A percentile compares a stretch with the other conserved stretches of the same genome.
Conservation (phyloP, 2,113 vertebrate genomes). For the Hyla sarda region DNA sequence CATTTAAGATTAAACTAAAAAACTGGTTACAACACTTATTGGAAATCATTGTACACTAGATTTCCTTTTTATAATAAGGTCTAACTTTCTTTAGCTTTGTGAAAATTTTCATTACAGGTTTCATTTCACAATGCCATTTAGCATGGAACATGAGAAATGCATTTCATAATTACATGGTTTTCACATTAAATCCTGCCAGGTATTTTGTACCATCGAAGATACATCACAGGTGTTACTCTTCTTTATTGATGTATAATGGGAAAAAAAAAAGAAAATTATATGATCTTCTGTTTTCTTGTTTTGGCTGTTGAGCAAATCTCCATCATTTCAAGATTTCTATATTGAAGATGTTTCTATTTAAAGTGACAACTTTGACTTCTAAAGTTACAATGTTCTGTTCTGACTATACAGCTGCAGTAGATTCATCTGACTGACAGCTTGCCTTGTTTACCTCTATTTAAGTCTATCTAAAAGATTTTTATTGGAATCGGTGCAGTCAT, state of each 20-base stretch:
- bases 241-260: background rate
- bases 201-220: constrained; percentile 34
- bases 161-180: constrained; percentile 48
- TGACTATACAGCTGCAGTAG: background rate
- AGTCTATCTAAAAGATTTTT: background rate
- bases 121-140: constrained; percentile 49
- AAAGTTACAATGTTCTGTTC: background rate
- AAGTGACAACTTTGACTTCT: background rate
- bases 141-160: constrained; percentile 30
- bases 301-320: constrained; percentile 1
- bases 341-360: constrained; percentile 10
- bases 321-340: background rate
- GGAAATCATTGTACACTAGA: constrained; percentile 44
- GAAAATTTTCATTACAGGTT: constrained; percentile 52
- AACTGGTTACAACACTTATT: constrained; percentile 28
- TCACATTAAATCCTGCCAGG: constrained; percentile 31
- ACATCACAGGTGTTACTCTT: constrained; percentile 14
- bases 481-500: background rate
- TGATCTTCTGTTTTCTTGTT: constrained; percentile 17
- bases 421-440: background rate
- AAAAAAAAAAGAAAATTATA: constrained; percentile 31
- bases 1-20: constrained; percentile 55
- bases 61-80: constrained; percentile 17
- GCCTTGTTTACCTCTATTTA: background rate
- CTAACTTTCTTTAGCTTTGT: constrained; percentile 34